phyloP scores from a whole-genome alignment of 2,888 invertebrate genomes.

The Nysson spinosus region DNA sequence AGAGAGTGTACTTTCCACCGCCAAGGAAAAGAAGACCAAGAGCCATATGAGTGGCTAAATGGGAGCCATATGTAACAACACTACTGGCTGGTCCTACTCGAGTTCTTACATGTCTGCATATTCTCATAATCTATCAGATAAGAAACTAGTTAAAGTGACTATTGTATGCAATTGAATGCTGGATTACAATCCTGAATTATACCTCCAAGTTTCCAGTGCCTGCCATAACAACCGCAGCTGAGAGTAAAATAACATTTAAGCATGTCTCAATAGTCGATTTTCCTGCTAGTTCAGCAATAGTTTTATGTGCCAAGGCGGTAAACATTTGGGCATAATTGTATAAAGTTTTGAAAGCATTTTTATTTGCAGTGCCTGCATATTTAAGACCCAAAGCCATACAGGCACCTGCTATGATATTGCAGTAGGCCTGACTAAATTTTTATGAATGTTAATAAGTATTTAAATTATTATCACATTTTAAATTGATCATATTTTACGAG shows the following conservation, averaged over 20 bases:
- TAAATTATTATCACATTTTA: conserved; percentile 10
- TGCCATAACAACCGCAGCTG: conserved; percentile 94
- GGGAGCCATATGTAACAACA: conserved; percentile 91
- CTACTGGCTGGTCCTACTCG: conserved; percentile 85
- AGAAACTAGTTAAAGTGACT: neutral
- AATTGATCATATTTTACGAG: conserved; percentile 5
- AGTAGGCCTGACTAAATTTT: conserved; percentile 91
- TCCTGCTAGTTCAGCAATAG: conserved; percentile 92
- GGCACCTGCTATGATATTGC: conserved; percentile 96
- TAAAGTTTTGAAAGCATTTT: conserved; percentile 88
- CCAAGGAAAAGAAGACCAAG: conserved; percentile 95
- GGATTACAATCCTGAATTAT: conserved; percentile 1
- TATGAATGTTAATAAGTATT: conserved; percentile 18
- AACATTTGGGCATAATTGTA: conserved; percentile 86
- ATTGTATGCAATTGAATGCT: neutral
- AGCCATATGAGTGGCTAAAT: conserved; percentile 97
- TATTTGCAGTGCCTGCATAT: conserved; percentile 94
- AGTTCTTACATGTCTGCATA: conserved; percentile 90
- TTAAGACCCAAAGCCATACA: conserved; percentile 95
- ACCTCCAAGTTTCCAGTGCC: conserved; percentile 93
- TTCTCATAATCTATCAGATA: conserved; percentile 81
- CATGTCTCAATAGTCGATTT: conserved; percentile 94
- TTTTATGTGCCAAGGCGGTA: conserved; percentile 83
- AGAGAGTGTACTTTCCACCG: conserved; percentile 92
- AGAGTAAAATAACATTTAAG: conserved; percentile 88